phyloP scores from a whole-genome alignment of 2,888 invertebrate species.

The Drosophila anomalata region DNA sequence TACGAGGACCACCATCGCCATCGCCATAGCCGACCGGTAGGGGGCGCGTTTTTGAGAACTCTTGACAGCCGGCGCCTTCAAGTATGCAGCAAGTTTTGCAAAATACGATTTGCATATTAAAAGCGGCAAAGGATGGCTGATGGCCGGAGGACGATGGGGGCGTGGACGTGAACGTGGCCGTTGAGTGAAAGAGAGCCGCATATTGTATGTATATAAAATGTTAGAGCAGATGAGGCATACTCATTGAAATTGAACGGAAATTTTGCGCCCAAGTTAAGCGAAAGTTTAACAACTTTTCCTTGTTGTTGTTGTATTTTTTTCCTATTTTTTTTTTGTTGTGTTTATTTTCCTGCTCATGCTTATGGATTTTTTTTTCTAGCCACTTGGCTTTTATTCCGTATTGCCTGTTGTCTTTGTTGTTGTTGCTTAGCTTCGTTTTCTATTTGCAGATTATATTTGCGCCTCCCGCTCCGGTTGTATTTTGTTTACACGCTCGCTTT shows the following conservation, averaged over 20 bases:
- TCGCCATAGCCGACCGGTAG: background rate
- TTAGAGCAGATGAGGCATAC: slow-evolving; percentile 8
- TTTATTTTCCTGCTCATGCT: slow-evolving; percentile 26
- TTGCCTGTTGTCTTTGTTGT: slow-evolving; percentile 10
- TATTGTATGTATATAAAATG: background rate
- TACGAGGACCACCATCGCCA: slow-evolving; percentile 9
- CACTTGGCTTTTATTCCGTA: slow-evolving; percentile 25
- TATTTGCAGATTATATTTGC: slow-evolving; percentile 39
- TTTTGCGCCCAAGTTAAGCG: slow-evolving; percentile 43
- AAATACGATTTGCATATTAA: slow-evolving; percentile 49
- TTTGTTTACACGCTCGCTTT: slow-evolving; percentile 65
- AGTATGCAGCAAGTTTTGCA: slow-evolving; percentile 62
- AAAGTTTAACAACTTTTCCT: slow-evolving; percentile 38
- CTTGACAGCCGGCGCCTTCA: slow-evolving; percentile 50
- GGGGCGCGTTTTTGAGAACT: slow-evolving; percentile 24
- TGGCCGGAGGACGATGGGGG: background rate
- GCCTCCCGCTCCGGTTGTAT: background rate
- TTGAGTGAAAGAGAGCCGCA: background rate
- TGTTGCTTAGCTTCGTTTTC: slow-evolving; percentile 29
- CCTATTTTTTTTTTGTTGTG: slow-evolving; percentile 14
- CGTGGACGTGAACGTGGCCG: background rate
- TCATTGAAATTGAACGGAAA: slow-evolving; percentile 46
- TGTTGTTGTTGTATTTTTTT: too few relatives aligned
- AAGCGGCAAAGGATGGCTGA: background rate
- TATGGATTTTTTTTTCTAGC: slow-evolving; percentile 21